These are phyloP conservation scores for Epinotia bilunana DNA, from an alignment of 2,888 invertebrate genomes.

Conservation along the genomic window DNA sequence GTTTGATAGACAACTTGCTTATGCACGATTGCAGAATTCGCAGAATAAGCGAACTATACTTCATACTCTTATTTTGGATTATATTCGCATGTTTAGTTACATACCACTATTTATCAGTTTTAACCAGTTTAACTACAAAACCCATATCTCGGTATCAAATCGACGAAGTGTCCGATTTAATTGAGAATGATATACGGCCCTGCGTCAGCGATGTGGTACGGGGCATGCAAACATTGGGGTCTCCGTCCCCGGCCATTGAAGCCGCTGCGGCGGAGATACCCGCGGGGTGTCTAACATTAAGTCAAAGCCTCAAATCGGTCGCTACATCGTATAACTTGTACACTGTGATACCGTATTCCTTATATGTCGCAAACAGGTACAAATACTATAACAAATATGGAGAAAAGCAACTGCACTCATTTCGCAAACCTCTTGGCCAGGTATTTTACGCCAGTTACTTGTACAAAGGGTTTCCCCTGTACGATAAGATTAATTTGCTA, in stretches of 20 bases:
- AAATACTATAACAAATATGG: slow-evolving; percentile 57
- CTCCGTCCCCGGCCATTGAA: background rate
- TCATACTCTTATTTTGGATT: slow-evolving; percentile 19
- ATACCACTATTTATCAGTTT: slow-evolving; percentile 58
- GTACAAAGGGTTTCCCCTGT: slow-evolving; percentile 48
- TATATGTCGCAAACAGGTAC: slow-evolving; percentile 56
- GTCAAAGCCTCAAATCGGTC: slow-evolving; percentile 57
- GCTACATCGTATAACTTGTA: slow-evolving; percentile 54
- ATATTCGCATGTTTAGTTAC: slow-evolving; percentile 49
- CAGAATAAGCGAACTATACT: slow-evolving; percentile 41
- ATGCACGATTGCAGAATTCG: slow-evolving; percentile 52
- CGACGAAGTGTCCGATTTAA: slow-evolving; percentile 52
- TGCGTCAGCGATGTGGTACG: slow-evolving; percentile 60
- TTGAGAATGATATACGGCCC: slow-evolving; percentile 53
- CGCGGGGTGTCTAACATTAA: slow-evolving; percentile 39
- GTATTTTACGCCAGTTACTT: slow-evolving; percentile 44
- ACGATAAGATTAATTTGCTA: slow-evolving; percentile 19
- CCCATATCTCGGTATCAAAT: slow-evolving; percentile 60
- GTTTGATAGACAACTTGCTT: slow-evolving; percentile 57
- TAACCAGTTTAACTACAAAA: slow-evolving; percentile 59
- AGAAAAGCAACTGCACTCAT: slow-evolving; percentile 46
- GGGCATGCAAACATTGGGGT: slow-evolving; percentile 45
- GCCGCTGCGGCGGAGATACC: too few relatives aligned
- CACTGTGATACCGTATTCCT: slow-evolving; percentile 53
- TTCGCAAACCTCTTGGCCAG: slow-evolving; percentile 46